Evolutionary conservation across 1,140 invertebrate genomes (phyloP).

Genomic region (Anagrus nilaparvatae): DNA sequence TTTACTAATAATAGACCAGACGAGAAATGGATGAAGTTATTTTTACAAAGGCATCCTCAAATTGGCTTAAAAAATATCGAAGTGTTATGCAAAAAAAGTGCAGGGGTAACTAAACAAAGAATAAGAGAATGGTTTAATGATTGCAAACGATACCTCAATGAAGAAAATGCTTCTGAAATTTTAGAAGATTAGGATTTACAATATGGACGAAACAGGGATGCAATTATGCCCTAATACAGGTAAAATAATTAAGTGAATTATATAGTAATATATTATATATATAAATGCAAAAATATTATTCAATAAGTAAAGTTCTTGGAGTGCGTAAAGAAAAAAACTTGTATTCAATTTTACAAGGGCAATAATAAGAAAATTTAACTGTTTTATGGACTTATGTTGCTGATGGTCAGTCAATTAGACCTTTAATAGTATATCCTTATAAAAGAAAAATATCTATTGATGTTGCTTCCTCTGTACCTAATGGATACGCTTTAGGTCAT

Average conservation of each 20-base stretch:
- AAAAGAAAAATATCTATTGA: constrained; percentile 19
- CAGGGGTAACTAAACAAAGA: constrained; percentile 22
- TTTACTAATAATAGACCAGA: constrained; percentile 28
- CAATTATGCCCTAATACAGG: constrained; percentile 27
- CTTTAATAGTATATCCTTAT: constrained; percentile 26
- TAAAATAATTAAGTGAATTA: constrained; percentile 4
- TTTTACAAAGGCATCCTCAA: constrained; percentile 31
- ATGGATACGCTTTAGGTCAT: no score
- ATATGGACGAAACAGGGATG: constrained; percentile 31
- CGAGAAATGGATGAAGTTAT: constrained; percentile 30
- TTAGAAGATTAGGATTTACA: constrained; percentile 26
- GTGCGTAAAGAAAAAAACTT: constrained; percentile 25
- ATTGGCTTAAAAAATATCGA: constrained; percentile 24
- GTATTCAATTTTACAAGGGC: constrained; percentile 23
- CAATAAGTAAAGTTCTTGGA: constrained; percentile 28
- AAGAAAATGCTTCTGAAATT: constrained; percentile 19
- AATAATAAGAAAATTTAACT: constrained; percentile 31
- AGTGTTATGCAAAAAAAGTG: constrained; percentile 28
- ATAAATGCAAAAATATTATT: constrained; percentile 20
- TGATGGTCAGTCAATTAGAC: constrained; percentile 18
- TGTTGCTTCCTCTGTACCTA: constrained; percentile 1
- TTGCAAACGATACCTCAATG: constrained; percentile 15
- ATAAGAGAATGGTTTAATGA: constrained; percentile 25
- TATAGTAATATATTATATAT: constrained; percentile 1
- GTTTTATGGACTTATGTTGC: constrained; percentile 26